Evolutionary conservation across 2,888 invertebrate species (phyloP).

Genomic region (Callyntrura guangdongensis): DNA sequence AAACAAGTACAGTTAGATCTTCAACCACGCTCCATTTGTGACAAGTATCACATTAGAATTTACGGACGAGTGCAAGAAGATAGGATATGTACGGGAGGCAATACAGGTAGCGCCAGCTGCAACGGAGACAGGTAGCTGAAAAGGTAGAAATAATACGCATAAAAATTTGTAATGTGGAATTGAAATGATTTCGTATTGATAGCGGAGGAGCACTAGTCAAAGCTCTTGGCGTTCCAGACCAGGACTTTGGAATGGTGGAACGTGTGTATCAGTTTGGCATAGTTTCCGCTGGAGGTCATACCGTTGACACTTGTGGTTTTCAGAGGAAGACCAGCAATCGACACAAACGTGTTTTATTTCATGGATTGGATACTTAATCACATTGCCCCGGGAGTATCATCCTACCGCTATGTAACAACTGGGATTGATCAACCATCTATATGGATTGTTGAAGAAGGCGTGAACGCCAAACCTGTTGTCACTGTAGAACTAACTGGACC

Average conservation of each 20-base stretch:
- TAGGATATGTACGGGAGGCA: slow-evolving; percentile 80
- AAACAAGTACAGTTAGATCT: slow-evolving; percentile 78
- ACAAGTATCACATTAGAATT: slow-evolving; percentile 77
- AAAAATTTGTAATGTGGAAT: too few relatives aligned
- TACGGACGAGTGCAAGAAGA: slow-evolving; percentile 39
- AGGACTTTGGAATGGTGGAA: slow-evolving; percentile 23
- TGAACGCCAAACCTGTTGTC: not conserved
- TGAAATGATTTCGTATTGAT: too few relatives aligned
- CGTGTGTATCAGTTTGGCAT: slow-evolving; percentile 81
- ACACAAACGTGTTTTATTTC: slow-evolving; percentile 80
- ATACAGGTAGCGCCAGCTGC: slow-evolving; percentile 76
- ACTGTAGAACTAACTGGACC: too few relatives aligned
- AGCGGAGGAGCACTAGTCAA: slow-evolving; percentile 79
- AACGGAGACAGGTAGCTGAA: slow-evolving; percentile 81
- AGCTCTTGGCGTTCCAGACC: slow-evolving; percentile 41
- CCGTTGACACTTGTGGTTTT: slow-evolving; percentile 75
- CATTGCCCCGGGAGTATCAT: slow-evolving; percentile 42
- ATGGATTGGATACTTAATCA: slow-evolving; percentile 83
- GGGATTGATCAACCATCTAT: not conserved
- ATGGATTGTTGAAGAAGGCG: not conserved
- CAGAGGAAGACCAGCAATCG: slow-evolving; percentile 80
- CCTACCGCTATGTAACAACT: slow-evolving; percentile 26
- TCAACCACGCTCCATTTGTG: slow-evolving; percentile 73
- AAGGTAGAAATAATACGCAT: too few relatives aligned
- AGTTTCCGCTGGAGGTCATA: slow-evolving; percentile 79